These are phyloP conservation scores for Herpailurus yagouaroundi DNA, from an alignment of 2,113 vertebrate genomes.

Conservation along the genomic window DNA sequence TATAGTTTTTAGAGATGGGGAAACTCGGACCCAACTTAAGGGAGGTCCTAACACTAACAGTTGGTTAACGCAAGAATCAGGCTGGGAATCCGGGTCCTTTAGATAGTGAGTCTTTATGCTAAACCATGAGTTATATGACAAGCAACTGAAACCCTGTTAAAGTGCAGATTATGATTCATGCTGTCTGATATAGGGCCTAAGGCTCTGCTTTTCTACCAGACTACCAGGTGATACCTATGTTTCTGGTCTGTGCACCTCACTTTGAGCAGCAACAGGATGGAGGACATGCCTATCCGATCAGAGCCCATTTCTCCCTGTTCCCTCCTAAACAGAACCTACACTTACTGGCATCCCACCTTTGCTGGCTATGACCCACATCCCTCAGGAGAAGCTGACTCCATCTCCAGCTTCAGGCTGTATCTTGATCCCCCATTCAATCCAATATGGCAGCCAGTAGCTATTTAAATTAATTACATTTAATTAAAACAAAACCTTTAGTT, in stretches of 20 bases:
- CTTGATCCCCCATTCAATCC: not conserved
- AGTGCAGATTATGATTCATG: not conserved
- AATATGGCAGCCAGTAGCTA: not conserved
- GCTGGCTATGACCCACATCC: fast-evolving
- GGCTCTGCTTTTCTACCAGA: not conserved
- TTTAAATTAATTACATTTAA: not conserved
- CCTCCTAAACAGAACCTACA: not conserved
- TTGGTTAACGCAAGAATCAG: not conserved
- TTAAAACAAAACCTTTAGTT: not conserved
- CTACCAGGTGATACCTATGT: not conserved
- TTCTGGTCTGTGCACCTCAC: not conserved
- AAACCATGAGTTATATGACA: not conserved
- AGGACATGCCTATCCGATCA: not conserved
- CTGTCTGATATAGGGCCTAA: not conserved
- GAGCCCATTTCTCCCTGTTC: not conserved
- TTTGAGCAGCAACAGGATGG: not conserved
- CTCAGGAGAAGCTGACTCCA: not conserved
- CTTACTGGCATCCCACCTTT: not conserved
- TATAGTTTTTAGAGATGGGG: not conserved
- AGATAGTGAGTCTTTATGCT: not conserved
- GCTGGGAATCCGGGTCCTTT: not conserved
- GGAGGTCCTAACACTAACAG: not conserved
- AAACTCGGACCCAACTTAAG: not conserved
- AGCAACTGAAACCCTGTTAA: not conserved
- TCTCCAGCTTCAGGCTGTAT: not conserved